Evolutionary conservation across 1,140 invertebrate species (phyloP), one percentile per base, ranked within the genome.

Genomic region (Drosophila dunni): DNA sequence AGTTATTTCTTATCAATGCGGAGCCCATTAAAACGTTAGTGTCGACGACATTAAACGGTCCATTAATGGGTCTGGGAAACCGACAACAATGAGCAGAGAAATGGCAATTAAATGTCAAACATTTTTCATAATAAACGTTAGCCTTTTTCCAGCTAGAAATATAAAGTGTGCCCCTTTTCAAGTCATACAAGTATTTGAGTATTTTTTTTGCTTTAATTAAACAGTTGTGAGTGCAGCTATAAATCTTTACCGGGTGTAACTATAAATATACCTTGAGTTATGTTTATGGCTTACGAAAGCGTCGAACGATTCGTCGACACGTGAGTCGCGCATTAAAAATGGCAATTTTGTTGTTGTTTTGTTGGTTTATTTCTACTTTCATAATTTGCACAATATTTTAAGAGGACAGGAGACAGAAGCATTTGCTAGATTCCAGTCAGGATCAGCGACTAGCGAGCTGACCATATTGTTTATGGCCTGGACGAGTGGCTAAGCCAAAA

Each of bases 321-420:
- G 75, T 78, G 70, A 79, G 75, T 50, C 29, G 60, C 64, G 54
- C 78, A 79, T 79, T 79, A 79, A 79, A 76, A 66, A 54, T 45
- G 50, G 13, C 62, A 63, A 46, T 54, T 62, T 36, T 24, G 15
- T 11, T 40, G 10, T 56, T 61, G 29, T 50, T 29, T 29, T 29
- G 4, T 20, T 20, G 17, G 1, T 20, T 20, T 20, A 0, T 20
- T 48, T 38, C 4, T 17, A 48, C 33, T 40, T 77, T 72, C 61
- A 78, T 65, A 74, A 78, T 79, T 79, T 74, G 60, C 64, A 61
- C 29, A 60, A 48, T 50, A 65, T 58, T 72, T 65, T 44, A 38
- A 13, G 34, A 33, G 20, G 10, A 29, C 7, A 46, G 2, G 44
- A 51, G 45, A 56, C 11, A 58, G 54, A 10, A 7, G 36, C 34